Evolutionary conservation across 1,140 invertebrate genomes (phyloP).

Genomic region (Stegodyphus dumicola): DNA sequence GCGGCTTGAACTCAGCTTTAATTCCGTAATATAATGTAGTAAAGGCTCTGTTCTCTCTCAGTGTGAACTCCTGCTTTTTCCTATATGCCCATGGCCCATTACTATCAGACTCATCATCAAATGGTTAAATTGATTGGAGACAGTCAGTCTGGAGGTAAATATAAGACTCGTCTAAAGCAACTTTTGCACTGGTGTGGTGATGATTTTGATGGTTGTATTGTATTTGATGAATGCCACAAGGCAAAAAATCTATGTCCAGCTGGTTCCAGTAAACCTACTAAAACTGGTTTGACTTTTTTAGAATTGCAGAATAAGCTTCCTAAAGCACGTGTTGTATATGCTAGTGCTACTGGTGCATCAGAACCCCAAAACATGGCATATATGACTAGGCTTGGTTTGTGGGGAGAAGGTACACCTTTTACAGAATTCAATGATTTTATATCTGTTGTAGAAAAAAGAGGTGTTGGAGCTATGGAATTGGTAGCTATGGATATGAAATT

Average conservation of each 20-base stretch:
- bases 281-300: conserved; percentile 88
- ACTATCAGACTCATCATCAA: too few species aligned
- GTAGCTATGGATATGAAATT: conserved; percentile 99
- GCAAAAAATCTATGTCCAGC: conserved; percentile 99
- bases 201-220: conserved; percentile 95
- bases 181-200: conserved; percentile 96
- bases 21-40: too few species aligned
- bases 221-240: conserved; percentile 99
- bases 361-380: conserved; percentile 99
- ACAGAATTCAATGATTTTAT: conserved; percentile 95
- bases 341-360: conserved; percentile 95
- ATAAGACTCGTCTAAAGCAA: conserved; percentile 93
- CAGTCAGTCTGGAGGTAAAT: conserved; percentile 90
- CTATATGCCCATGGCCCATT: too few species aligned
- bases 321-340: conserved; percentile 95
- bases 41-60: too few species aligned
- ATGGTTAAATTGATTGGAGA: conserved; percentile 97
- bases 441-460: conserved; percentile 94
- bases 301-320: conserved; percentile 96
- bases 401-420: conserved; percentile 97
- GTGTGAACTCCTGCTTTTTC: too few species aligned
- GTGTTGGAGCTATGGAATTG: conserved; percentile 99
- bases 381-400: conserved; percentile 97
- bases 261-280: conserved; percentile 94
- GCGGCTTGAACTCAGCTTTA: too few species aligned